These are phyloP conservation scores for Manacus vitellinus DNA, from an alignment of 2,113 vertebrate genomes.

Conservation along the genomic window DNA sequence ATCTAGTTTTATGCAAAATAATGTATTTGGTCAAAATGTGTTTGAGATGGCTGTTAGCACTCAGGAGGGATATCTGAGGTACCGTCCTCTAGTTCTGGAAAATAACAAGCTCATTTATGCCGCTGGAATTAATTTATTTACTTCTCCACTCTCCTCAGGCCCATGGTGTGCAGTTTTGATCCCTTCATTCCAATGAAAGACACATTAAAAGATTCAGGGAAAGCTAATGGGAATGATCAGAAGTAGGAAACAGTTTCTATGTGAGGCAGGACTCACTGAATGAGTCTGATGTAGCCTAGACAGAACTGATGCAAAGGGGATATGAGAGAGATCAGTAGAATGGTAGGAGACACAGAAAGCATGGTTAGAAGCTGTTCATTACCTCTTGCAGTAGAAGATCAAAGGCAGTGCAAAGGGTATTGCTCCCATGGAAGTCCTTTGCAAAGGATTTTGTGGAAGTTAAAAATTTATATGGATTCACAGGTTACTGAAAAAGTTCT, in stretches of 20 bases:
- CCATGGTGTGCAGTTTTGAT: background rate
- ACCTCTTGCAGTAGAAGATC: background rate
- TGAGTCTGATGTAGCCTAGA: background rate
- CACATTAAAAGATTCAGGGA: background rate
- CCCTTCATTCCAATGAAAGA: background rate
- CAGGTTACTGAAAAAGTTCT: background rate
- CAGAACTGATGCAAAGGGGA: background rate
- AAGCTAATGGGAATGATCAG: background rate
- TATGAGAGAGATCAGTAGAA: background rate
- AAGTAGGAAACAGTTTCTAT: background rate
- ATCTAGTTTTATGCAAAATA: background rate
- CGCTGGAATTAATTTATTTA: background rate
- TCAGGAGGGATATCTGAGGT: background rate
- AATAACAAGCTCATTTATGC: background rate
- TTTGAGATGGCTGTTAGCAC: background rate
- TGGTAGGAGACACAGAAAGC: background rate
- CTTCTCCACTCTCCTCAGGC: accelerated
- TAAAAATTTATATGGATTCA: background rate
- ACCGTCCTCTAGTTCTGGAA: background rate
- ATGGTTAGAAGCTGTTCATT: background rate
- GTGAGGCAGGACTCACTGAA: background rate
- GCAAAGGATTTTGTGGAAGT: background rate
- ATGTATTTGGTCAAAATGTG: background rate
- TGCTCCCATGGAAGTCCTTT: background rate
- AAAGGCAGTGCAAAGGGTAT: background rate